A percentile compares a stretch with the other conserved stretches of the same genome.
Evolutionary conservation across 2,797 vertebrate genomes (phyloP).

Genomic region (Loriculus beryllinus): DNA sequence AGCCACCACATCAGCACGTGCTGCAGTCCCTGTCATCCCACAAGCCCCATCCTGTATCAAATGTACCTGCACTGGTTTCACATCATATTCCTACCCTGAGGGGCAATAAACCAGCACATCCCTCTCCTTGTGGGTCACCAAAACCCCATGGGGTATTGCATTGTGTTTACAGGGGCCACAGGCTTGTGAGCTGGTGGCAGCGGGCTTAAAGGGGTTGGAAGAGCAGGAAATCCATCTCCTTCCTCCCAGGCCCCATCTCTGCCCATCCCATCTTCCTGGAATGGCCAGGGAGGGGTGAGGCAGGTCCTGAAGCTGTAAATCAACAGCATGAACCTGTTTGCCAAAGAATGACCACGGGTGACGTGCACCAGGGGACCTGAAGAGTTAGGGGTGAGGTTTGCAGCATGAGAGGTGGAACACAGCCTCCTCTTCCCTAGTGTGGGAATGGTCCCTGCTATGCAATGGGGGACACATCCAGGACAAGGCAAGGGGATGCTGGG

Average conservation of each 20-base stretch:
- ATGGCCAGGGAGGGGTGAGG: background rate
- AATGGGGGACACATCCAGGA: accelerated
- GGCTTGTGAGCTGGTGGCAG: background rate
- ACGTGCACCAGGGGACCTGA: background rate
- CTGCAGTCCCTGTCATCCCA: background rate
- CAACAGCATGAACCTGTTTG: background rate
- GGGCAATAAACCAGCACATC: background rate
- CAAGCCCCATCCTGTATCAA: accelerated
- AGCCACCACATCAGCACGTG: accelerated
- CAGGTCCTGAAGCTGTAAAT: background rate
- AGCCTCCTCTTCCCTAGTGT: background rate
- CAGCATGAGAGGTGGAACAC: accelerated
- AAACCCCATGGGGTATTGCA: accelerated
- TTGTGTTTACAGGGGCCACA: accelerated
- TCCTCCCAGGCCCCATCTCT: background rate
- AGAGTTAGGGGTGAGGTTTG: background rate
- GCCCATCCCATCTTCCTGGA: background rate
- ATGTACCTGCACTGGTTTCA: background rate
- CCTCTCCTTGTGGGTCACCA: accelerated
- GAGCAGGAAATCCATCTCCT: background rate
- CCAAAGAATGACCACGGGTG: background rate
- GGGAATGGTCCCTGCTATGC: accelerated
- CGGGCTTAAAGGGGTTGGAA: background rate
- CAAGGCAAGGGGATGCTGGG: background rate
- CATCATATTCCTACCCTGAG: background rate